Conservation (phyloP, 2,797 vertebrate species). For the Pseudochaenichthys georgianus region DNA sequence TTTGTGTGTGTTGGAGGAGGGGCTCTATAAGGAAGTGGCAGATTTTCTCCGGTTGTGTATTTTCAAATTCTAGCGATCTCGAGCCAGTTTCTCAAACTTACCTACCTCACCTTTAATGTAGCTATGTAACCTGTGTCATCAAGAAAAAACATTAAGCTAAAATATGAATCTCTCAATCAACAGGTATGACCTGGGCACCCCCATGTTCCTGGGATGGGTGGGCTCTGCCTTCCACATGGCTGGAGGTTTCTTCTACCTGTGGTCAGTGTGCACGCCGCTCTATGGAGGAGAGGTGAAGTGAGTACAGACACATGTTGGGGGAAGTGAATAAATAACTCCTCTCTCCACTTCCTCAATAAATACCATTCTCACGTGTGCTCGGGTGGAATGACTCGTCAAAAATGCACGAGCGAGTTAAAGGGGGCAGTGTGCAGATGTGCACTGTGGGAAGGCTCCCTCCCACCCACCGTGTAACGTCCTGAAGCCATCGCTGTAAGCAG, state of each 20-base stretch:
- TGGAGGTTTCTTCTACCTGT: slow-evolving; percentile 92
- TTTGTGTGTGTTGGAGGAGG: too few relatives aligned
- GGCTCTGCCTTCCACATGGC: slow-evolving; percentile 90
- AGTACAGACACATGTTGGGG: slow-evolving; percentile 46
- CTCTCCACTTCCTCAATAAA: slow-evolving; percentile 33
- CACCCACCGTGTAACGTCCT: not conserved
- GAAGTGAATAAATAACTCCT: not conserved
- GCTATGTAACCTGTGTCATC: not conserved
- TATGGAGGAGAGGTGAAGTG: slow-evolving; percentile 66
- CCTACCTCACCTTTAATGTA: too few relatives aligned
- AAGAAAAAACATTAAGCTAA: not conserved
- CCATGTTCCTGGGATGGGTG: slow-evolving; percentile 96
- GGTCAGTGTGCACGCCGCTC: slow-evolving; percentile 79
- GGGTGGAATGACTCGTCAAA: not conserved
- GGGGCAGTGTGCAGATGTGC: not conserved
- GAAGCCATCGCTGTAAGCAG: not conserved
- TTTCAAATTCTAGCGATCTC: too few relatives aligned
- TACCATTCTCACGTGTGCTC: not conserved
- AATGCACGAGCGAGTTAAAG: not conserved
- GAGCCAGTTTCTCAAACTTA: too few relatives aligned
- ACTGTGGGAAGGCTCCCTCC: not conserved
- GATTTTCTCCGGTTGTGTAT: too few relatives aligned
- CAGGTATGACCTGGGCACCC: slow-evolving; percentile 94
- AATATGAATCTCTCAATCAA: not conserved
- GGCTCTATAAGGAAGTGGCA: too few relatives aligned